Evolutionary conservation across 2,797 vertebrate genomes (phyloP).

Genomic region (Etheostoma nigrum): DNA sequence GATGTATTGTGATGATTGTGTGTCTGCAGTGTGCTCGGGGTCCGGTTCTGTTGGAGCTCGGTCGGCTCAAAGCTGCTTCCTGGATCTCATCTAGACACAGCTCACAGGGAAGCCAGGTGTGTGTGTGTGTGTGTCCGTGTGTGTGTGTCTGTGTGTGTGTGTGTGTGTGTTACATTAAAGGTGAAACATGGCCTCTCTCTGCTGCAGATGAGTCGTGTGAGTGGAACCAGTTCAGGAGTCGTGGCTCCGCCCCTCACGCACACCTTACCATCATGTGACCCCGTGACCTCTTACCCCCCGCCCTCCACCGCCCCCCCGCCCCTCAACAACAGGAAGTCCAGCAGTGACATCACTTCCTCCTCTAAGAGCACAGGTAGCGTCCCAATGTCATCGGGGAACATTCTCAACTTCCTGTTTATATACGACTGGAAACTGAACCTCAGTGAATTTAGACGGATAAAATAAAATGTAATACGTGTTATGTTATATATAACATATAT

Average conservation of each 20-base stretch:
- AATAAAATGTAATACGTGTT: too few relatives aligned
- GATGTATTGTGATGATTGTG: not conserved
- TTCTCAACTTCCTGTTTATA: not conserved
- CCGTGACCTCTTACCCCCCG: conserved; percentile 63
- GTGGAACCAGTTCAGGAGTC: conserved; percentile 78
- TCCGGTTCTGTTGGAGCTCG: conserved; percentile 91
- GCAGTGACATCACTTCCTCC: conserved; percentile 77
- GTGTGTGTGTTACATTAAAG: too few relatives aligned
- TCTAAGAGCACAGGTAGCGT: conserved; percentile 84
- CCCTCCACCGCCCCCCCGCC: conserved; percentile 74
- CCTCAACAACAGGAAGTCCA: conserved; percentile 77
- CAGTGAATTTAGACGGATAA: too few relatives aligned
- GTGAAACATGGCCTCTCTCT: conserved; percentile 12
- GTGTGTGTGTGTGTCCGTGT: conserved; percentile 48
- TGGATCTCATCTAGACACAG: conserved; percentile 89
- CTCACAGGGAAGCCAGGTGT: conserved; percentile 90
- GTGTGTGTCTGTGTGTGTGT: not conserved
- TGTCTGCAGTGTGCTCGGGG: conserved; percentile 91
- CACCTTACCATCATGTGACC: conserved; percentile 70
- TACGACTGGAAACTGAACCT: too few relatives aligned
- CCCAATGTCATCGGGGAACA: not conserved
- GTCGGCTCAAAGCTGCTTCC: conserved; percentile 92
- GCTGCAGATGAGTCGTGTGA: conserved; percentile 84
- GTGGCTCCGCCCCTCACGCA: conserved; percentile 63
- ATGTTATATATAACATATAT: too few relatives aligned